Evolutionary conservation across 2,113 vertebrate species (phyloP), one percentile per base, ranked within the genome.

Genomic region (Aegypius monachus): DNA sequence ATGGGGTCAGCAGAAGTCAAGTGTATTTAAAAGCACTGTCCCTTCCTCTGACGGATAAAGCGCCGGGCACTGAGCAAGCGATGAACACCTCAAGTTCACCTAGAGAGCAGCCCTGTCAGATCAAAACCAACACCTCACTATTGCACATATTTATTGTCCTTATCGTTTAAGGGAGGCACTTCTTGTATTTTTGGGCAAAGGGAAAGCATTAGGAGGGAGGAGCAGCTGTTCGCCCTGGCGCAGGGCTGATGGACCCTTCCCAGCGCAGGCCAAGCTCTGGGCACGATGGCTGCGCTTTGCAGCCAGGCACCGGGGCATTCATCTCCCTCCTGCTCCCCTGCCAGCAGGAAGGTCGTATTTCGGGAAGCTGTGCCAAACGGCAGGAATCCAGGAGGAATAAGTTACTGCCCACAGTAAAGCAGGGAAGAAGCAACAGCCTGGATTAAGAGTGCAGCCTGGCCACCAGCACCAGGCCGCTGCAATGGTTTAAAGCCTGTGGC

Each of bases 41-140:
- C 67, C 47, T 36, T 23, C 42, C 47, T 36, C 77, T 29, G 22
- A n/a, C 0, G 0, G 61, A 26, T 34, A 21, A 50, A 25, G 50
- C 1, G 1, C 34, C 0, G 0, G 62, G 65, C 3, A 1, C 36
- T 1, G 61, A 52, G 55, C 40, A 32, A 70, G 23, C 15, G 2
- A 50, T 5, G 10, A 88, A 52, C 83, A 27, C 16, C 61, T 85
- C 0, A 0, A 50, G 55, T 40, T 52, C 26, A 16, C 15, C 32
- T 15, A 25, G 29, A 55, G 43, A 81, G n/a, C 73, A 55, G 43
- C 42, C 36, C 47, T 8, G 53, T 31, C 81, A 50, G 62, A 63
- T 15, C 45, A 23, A 50, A 61, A 50, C 8, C 65, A 56, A 12
- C 59, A 66, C 11, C 63, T 81, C 47, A 2, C 59, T 36, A 18